These are phyloP conservation scores for Mythimna impura DNA, from an alignment of 2,888 invertebrate genomes.

Conservation along the genomic window DNA sequence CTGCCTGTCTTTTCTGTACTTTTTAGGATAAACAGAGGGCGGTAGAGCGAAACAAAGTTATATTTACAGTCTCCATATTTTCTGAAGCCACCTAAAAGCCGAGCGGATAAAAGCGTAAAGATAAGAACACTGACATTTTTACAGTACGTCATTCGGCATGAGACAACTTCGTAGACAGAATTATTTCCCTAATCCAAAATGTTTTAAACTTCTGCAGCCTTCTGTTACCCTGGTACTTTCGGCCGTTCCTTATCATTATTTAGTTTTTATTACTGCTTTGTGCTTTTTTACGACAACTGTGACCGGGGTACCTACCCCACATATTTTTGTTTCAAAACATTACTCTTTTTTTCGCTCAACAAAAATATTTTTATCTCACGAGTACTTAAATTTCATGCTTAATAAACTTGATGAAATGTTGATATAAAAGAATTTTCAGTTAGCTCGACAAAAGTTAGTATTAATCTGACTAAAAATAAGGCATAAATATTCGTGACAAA, in stretches of 20 bases:
- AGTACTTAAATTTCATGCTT: conserved; percentile 52
- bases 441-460: not conserved
- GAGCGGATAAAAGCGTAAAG: conserved; percentile 34
- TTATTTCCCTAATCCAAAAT: conserved; percentile 61
- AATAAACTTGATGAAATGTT: conserved; percentile 57
- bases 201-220: conserved; percentile 55
- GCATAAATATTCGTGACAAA: not conserved
- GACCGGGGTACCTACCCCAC: conserved; percentile 48
- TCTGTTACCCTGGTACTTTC: conserved; percentile 52
- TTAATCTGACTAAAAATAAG: not conserved
- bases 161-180: conserved; percentile 40
- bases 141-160: conserved; percentile 49
- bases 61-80: conserved; percentile 36
- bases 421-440: conserved; percentile 21
- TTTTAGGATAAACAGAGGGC: conserved; percentile 13
- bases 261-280: conserved; percentile 58
- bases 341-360: conserved; percentile 36
- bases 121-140: conserved; percentile 53
- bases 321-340: conserved; percentile 55
- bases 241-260: conserved; percentile 62
- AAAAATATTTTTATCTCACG: conserved; percentile 52
- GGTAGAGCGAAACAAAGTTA: conserved; percentile 34
- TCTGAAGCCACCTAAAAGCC: conserved; percentile 28
- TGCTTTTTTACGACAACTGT: conserved; percentile 58
- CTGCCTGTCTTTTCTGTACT: conserved; percentile 10